phyloP scores from a whole-genome alignment of 2,113 vertebrate species.

The Phrynocephalus versicolor region DNA sequence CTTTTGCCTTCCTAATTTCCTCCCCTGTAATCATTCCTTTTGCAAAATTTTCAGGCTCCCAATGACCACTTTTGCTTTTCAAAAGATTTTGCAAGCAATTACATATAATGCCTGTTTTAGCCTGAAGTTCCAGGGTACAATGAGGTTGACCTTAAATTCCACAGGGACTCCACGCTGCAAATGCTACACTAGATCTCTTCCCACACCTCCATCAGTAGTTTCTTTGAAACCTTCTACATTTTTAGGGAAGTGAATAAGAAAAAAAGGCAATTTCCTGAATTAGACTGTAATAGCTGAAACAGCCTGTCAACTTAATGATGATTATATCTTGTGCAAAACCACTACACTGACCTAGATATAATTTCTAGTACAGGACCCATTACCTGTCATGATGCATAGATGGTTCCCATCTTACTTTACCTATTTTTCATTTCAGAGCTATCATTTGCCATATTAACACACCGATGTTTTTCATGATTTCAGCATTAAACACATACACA shows the following conservation, averaged over 20 bases:
- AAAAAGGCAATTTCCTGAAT: conserved; percentile 10
- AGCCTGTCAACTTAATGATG: conserved; percentile 17
- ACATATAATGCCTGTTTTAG: not conserved
- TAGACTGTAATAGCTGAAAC: conserved; percentile 19
- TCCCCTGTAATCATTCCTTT: not conserved
- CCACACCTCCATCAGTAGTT: not conserved
- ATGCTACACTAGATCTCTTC: not conserved
- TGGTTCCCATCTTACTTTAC: not conserved
- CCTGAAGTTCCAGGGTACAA: too few relatives aligned
- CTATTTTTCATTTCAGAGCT: not conserved
- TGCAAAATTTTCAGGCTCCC: not conserved
- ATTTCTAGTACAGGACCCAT: conserved; percentile 10
- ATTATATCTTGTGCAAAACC: conserved; percentile 18
- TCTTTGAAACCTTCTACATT: not conserved
- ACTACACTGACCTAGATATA: not conserved
- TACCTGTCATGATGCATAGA: not conserved
- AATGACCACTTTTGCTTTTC: not conserved
- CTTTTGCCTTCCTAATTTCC: not conserved
- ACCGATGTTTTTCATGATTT: not conserved
- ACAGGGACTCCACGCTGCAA: not conserved
- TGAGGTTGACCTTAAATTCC: not conserved
- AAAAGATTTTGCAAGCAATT: not conserved
- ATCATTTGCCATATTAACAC: not conserved
- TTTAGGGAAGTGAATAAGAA: not conserved
- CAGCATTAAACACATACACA: not conserved